phyloP scores from a whole-genome alignment of 2,113 vertebrate species.

The Orientallactaga bullata region DNA sequence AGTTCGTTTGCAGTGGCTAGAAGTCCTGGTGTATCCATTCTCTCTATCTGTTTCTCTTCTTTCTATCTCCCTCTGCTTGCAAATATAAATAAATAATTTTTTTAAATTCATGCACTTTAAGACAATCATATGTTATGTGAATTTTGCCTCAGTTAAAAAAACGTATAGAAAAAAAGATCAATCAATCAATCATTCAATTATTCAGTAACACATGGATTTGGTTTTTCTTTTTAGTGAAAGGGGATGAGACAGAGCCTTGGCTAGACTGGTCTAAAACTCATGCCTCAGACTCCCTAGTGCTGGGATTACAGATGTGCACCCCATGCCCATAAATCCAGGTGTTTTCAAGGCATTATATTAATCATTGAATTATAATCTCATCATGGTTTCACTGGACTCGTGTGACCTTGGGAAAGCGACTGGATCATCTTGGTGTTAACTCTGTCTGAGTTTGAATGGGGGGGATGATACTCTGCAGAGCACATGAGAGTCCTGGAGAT shows the following conservation, averaged over 20 bases:
- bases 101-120: neutral
- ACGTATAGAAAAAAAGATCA: neutral
- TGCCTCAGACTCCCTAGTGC: too few species aligned
- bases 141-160: neutral
- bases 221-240: neutral
- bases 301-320: neutral
- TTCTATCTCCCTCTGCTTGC: too few species aligned
- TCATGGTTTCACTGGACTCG: neutral
- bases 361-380: neutral
- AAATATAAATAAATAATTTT: too few species aligned
- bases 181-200: neutral
- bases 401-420: neutral
- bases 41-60: too few species aligned
- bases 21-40: too few species aligned
- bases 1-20: too few species aligned
- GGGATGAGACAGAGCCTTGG: neutral
- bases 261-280: neutral
- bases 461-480: fast-evolving
- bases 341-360: neutral
- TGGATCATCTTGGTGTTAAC: neutral
- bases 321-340: neutral
- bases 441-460: neutral
- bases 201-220: neutral
- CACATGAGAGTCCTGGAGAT: neutral
- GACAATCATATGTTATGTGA: neutral